Evolutionary conservation across 2,888 invertebrate genomes (phyloP), one percentile per base, ranked within the genome.

Genomic region (Yponomeuta malinellus): DNA sequence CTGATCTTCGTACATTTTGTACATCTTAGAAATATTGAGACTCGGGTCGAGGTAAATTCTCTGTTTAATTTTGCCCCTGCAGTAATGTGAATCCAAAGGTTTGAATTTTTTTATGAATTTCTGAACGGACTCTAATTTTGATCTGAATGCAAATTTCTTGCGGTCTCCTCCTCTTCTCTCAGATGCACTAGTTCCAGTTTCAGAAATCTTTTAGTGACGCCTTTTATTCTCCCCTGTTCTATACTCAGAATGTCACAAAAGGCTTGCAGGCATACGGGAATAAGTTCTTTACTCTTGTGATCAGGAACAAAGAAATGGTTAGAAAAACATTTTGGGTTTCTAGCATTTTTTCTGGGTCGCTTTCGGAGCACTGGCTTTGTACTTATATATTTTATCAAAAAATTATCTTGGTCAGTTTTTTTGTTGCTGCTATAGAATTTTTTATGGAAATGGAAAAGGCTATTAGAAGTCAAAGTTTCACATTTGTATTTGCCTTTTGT

Each of bases 11-110:
- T 73, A 71, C 71, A 73, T 72, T 6, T 68, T 23, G 31, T 23
- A 70, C 63, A 71, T 59, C 63, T 70, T 73, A 52, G 15, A 37
- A 52, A 67, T 72, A 48, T 73, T 72, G 10, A 71, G 68, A 63
- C 63, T 63, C 70, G 72, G 70, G 37, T 70, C 52, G 31, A 72
- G 52, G 59, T 71, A 72, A 48, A 71, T n/a, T n/a, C 72, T 64
- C 15, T 69, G 63, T 29, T 59, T 72, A 66, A 66, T 70, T 68
- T 71, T 69, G 43, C 67, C 72, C 65, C 72, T 72, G 64, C 68
- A 66, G 23, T 72, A 72, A 70, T 73, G 73, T 48, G 59, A 23
- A 71, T 72, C 73, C 66, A 73, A 70, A 48, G 71, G 72, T 70
- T 70, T 63, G 68, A 72, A 70, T 37, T 69, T 69, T 63, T 73